Base-by-base conservation (phyloP, 1,140 invertebrate genomes). In the Procambarus virginalis region DNA sequence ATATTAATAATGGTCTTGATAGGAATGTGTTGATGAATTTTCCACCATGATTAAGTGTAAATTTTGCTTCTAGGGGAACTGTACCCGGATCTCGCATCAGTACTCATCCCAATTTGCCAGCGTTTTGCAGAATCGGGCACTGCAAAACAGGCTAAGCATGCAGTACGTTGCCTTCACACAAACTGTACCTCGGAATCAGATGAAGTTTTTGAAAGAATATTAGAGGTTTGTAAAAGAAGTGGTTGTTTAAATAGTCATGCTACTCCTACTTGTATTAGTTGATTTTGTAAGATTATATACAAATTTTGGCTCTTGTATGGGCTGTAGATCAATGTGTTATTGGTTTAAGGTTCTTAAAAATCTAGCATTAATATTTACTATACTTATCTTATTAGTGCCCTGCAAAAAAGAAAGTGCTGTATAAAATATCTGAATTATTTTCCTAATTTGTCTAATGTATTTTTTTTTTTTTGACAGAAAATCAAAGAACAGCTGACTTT, bases 71-170 rank as follows among this genome's bases (percentile, higher is more conserved):
- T 60, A 90, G 89, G 89, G 20, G 96, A 98, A 92, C 95, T 96
- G 34, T 96, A 96, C 78, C 96, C 95, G 2, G 94, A 96, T 64
- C 94, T 97, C 70, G 96, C 97, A 94, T 95, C 96, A 48, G 94
- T 95, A 86, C 94, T 99, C 93, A 96, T 97, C 46, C 97, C 97
- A 2, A 95, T 98, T 68, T 98, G 98, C 93, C 97, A 97, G 93
- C 96, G 96, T 49, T 97, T 98, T 93, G 96, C 97, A 0, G 96
- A 97, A 92, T 96, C 96, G 48, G 98, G 98, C 5, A 98, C 97
- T 3, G 96, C 97, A 0, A 99, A 99, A 94, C 98, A 99, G 94
- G 98, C 98, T 0, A 99, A 99, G 94, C 98, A 99, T 93, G 98
- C 98, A 6, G 96, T 99, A 55, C 95, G 97, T 90, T 99, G 98